A percentile compares a stretch with the other conserved stretches of the same genome.
phyloP scores from a whole-genome alignment of 2,888 invertebrate species.

The Napeogenes sylphis region DNA sequence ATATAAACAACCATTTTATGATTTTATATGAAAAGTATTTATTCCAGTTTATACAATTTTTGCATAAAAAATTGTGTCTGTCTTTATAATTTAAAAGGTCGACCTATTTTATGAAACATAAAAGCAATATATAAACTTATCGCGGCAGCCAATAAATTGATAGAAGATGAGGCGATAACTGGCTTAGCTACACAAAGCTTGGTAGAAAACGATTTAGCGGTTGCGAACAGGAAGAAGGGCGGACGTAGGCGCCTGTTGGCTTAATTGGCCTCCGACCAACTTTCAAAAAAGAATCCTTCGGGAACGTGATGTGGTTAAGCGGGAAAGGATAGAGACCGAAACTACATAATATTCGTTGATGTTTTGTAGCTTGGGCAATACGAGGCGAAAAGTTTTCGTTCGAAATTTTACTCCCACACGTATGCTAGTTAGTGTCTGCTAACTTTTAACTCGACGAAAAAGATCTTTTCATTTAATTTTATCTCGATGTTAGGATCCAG shows the following conservation, averaged over 20 bases:
- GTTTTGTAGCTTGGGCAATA: conserved; percentile 17
- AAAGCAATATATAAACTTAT: conserved; percentile 4
- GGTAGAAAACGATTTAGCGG: conserved; percentile 45
- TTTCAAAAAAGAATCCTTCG: conserved; percentile 51
- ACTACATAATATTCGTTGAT: conserved; percentile 40
- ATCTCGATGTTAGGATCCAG: not conserved
- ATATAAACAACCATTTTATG: too few species aligned
- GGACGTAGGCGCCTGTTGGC: conserved; percentile 52
- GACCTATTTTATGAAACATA: not conserved
- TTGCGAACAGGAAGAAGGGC: conserved; percentile 49
- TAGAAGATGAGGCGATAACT: conserved; percentile 29
- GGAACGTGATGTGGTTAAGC: conserved; percentile 54
- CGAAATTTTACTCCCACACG: conserved; percentile 18
- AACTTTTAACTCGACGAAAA: conserved; percentile 17
- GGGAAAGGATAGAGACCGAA: conserved; percentile 43
- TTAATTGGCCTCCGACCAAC: conserved; percentile 69
- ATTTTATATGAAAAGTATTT: too few species aligned
- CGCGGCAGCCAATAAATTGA: conserved; percentile 13
- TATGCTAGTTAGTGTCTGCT: conserved; percentile 15
- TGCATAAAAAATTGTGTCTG: too few species aligned
- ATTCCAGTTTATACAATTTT: too few species aligned
- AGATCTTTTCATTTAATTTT: conserved; percentile 11
- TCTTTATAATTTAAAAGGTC: too few species aligned
- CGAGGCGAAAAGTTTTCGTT: conserved; percentile 16
- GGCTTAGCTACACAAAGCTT: conserved; percentile 41